These are phyloP conservation scores for Macquaria australasica DNA, from an alignment of 2,113 vertebrate species.

Conservation along the genomic window DNA sequence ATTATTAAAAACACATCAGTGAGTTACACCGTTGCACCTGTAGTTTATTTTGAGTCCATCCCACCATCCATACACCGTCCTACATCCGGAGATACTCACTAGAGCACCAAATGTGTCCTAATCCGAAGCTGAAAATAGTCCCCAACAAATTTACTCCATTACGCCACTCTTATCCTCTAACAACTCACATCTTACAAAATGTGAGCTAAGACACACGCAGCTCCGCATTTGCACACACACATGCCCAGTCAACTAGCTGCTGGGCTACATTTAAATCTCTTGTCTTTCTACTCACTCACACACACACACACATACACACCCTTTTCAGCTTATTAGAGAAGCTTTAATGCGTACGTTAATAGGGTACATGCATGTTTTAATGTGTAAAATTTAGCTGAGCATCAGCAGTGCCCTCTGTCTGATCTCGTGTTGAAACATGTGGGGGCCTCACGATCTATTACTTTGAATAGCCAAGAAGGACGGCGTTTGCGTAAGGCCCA, in stretches of 20 bases:
- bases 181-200: slow-evolving; percentile 11
- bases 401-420: slow-evolving; percentile 41
- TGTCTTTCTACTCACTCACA: neutral
- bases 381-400: slow-evolving; percentile 23
- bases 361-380: slow-evolving; percentile 40
- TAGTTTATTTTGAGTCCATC: slow-evolving; percentile 7
- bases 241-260: neutral
- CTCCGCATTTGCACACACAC: slow-evolving; percentile 3
- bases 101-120: neutral
- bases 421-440: slow-evolving; percentile 48
- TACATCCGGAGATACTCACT: neutral
- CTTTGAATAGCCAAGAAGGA: slow-evolving; percentile 38
- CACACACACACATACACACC: neutral
- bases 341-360: slow-evolving; percentile 38
- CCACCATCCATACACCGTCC: neutral
- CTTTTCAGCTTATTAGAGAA: slow-evolving; percentile 10
- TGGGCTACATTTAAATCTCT: slow-evolving; percentile 7
- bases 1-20: neutral
- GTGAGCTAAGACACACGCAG: neutral
- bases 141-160: neutral
- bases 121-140: neutral
- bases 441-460: slow-evolving; percentile 38
- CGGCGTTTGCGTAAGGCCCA: slow-evolving; percentile 45
- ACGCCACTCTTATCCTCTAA: neutral
- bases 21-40: neutral